Evolutionary conservation across 1,140 invertebrate species (phyloP).

Genomic region (Eulimnadia texana): DNA sequence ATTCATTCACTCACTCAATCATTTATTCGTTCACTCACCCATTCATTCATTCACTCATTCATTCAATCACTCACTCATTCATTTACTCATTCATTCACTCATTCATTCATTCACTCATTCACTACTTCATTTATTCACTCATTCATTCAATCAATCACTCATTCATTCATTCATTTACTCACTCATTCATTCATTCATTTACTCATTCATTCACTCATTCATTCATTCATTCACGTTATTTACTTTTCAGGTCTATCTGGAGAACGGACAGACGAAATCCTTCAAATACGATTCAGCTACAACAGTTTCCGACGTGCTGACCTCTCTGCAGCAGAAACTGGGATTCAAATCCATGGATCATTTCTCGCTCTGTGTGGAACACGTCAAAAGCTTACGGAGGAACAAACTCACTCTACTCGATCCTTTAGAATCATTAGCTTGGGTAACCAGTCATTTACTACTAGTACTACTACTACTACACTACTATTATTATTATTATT

Average conservation of each 20-base stretch:
- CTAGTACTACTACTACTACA: background rate
- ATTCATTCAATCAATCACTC: no score
- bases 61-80: no score
- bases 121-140: no score
- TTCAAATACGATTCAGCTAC: slow-evolving; percentile 87
- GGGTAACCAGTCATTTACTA: slow-evolving; percentile 43
- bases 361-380: slow-evolving; percentile 77
- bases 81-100: no score
- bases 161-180: no score
- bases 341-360: slow-evolving; percentile 62
- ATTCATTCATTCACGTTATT: no score
- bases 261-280: slow-evolving; percentile 91
- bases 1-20: no score
- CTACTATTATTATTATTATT: background rate
- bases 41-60: no score
- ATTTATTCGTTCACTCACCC: no score
- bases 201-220: no score
- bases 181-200: no score
- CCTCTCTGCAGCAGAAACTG: slow-evolving; percentile 69
- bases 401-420: slow-evolving; percentile 71
- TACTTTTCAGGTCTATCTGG: slow-evolving; percentile 74
- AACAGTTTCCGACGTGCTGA: slow-evolving; percentile 71
- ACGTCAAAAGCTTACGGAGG: slow-evolving; percentile 67
- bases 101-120: no score
- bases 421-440: slow-evolving; percentile 63